Base-by-base conservation (phyloP, 2,888 invertebrate genomes). In the Dastarcus helophoroides region DNA sequence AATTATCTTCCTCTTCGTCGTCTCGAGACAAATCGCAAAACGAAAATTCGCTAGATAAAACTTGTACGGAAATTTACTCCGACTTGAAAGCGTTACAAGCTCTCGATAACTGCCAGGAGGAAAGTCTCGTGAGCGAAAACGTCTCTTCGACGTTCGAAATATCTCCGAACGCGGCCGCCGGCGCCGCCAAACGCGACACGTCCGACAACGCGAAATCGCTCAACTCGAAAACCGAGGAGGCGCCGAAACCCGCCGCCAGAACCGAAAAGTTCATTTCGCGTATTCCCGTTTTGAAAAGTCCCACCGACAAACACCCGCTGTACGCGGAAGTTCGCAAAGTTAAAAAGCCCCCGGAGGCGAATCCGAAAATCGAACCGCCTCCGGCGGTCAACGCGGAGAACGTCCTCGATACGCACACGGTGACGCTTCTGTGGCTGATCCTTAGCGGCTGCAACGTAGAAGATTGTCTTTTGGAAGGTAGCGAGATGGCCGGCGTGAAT, bases 391-490 rank as follows among this genome's bases (percentile, higher is more conserved):
- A 16, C n/a, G 31, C 13, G 19, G 22, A 14, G 7, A 19, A 33
- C 29, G 30, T 15, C 9, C 39, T 73, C 11, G 78, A 79, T 37
- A 62, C 70, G 1, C 78, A 79, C 50, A 78, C 79, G 1, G 61
- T 84, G 30, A 73, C 78, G 6, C 68, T 78, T 8, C 65, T 88
- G 16, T 86, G 85, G 85, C 67, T 88, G 43, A 62, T 85, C 28
- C 71, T 73, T 38, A 77, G 77, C 16, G 79, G 80, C 0, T 66
- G 73, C 42, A 68, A 69, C 35, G 68, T 75, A 2, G 75, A 75
- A 38, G 65, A 70, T 0, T 74, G 73, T 8, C 50, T 75, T 14
- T 38, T 63, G 39, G 62, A 62, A 34, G 60, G 60, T 3, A 58
- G 58, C 38, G 60, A 58, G 33, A 58, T 59, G 51, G 56, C 59